Percentiles rank a stretch among this genome's conserved stretches.
phyloP scores from a whole-genome alignment of 2,113 vertebrate genomes.

The Pachycephala philippinensis region DNA sequence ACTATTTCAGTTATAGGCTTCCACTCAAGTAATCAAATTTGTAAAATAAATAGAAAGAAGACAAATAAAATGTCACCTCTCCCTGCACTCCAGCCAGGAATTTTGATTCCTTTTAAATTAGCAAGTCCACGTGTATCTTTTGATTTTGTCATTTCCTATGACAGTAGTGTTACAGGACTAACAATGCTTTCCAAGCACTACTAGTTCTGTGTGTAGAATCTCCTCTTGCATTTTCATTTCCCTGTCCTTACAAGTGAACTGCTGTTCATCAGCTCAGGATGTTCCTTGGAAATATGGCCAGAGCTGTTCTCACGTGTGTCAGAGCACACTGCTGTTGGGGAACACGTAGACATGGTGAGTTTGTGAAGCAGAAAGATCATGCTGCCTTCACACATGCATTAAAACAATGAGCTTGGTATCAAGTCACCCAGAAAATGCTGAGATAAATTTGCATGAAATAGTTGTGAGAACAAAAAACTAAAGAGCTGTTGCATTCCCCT shows the following conservation, averaged over 20 bases:
- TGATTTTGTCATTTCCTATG: not conserved
- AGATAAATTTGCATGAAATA: not conserved
- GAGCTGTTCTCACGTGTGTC: not conserved
- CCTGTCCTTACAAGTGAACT: not conserved
- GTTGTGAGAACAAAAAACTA: not conserved
- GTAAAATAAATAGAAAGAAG: constrained; percentile 1
- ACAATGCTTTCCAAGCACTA: not conserved
- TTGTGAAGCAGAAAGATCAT: not conserved
- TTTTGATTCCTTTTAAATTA: not conserved
- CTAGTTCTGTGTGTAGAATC: not conserved
- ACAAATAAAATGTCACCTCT: not conserved
- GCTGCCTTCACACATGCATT: not conserved
- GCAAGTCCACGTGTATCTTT: not conserved
- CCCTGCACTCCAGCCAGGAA: not conserved
- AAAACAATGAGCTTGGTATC: not conserved
- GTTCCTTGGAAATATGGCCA: not conserved
- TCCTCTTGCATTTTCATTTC: not conserved
- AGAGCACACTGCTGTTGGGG: not conserved
- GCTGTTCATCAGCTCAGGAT: not conserved
- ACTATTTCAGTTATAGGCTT: not conserved
- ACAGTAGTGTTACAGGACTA: not conserved
- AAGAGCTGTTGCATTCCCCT: not conserved
- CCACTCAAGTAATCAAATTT: not conserved
- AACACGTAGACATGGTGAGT: not conserved
- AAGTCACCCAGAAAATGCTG: not conserved